Evolutionary conservation across 2,113 vertebrate species (phyloP).

Genomic region (Regulus satrapa): DNA sequence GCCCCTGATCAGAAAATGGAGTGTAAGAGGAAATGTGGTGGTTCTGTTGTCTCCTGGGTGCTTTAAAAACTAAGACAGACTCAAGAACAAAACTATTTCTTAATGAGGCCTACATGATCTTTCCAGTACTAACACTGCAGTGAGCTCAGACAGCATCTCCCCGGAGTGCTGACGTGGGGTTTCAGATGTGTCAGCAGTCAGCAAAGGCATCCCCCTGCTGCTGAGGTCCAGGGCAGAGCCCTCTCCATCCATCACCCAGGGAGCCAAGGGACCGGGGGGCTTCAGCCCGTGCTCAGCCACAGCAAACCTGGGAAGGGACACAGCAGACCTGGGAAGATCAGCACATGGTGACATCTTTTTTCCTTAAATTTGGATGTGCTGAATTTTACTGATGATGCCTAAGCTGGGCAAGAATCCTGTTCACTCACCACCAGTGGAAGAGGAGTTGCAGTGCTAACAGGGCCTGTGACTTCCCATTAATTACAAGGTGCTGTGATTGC

Average conservation of each 20-base stretch:
- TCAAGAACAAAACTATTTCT: constrained; percentile 31
- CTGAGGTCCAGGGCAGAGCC: not conserved
- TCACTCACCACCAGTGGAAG: not conserved
- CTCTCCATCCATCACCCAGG: not conserved
- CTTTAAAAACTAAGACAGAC: constrained; percentile 4
- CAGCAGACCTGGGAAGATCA: not conserved
- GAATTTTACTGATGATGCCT: not conserved
- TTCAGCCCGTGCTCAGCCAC: not conserved
- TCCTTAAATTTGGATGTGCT: not conserved
- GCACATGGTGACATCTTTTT: not conserved
- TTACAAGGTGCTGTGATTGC: constrained; percentile 22
- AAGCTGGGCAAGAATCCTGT: not conserved
- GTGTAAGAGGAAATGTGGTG: not conserved
- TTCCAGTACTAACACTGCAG: not conserved
- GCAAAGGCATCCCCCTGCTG: not conserved
- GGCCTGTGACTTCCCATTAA: not conserved
- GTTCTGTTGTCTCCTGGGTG: not conserved
- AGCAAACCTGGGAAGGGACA: not conserved
- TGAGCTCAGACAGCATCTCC: constrained; percentile 47
- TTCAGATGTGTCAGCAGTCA: not conserved
- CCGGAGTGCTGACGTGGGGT: not conserved
- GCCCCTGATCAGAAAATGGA: not conserved
- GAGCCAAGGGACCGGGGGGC: not conserved
- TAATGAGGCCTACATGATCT: constrained; percentile 13
- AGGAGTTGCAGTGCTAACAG: not conserved